These are phyloP conservation scores for Syngnathus scovelli DNA, from an alignment of 2,113 vertebrate genomes.

Conservation along the genomic window DNA sequence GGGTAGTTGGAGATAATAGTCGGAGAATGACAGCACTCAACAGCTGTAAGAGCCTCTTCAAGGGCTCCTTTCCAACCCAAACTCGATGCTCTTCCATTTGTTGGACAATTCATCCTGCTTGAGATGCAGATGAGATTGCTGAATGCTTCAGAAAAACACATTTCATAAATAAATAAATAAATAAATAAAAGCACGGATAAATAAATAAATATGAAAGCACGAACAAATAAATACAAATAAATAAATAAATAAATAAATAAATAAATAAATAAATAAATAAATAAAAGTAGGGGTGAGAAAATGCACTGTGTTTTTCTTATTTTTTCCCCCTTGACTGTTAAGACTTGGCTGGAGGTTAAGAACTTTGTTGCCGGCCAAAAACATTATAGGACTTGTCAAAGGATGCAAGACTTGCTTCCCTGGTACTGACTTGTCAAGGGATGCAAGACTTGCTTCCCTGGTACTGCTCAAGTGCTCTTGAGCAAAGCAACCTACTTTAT, in stretches of 20 bases:
- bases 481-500: background rate
- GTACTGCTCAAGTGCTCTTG: background rate
- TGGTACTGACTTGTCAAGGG: background rate
- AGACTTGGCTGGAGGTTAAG: background rate
- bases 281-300: background rate
- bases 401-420: no score
- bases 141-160: background rate
- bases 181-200: no score
- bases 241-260: no score
- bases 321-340: background rate
- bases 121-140: background rate
- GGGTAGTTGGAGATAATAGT: conserved; percentile 35
- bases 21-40: conserved; percentile 46
- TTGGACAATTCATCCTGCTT: background rate
- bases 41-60: conserved; percentile 46
- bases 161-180: background rate
- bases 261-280: background rate
- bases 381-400: background rate
- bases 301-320: background rate
- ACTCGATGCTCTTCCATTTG: background rate
- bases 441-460: background rate
- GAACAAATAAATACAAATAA: no score
- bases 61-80: conserved; percentile 10
- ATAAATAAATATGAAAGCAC: no score
- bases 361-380: background rate